Conservation (phyloP, 2,888 invertebrate species). For the Priocnemis perturbator region DNA sequence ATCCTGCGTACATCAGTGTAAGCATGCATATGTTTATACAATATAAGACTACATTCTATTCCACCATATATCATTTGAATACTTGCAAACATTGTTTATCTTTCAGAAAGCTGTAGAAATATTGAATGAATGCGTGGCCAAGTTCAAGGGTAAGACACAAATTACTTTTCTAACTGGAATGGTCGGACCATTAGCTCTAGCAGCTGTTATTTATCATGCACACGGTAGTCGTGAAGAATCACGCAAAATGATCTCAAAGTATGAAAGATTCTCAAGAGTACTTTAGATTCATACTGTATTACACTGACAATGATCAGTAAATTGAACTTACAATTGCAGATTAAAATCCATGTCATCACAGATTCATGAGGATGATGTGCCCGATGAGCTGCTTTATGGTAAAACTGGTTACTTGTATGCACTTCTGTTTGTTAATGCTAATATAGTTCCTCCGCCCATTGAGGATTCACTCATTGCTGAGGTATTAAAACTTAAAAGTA, state of each 20-base stretch:
- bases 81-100: neutral
- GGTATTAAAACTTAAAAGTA: constrained; percentile 42
- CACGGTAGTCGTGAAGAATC: constrained; percentile 78
- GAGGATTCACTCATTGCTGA: constrained; percentile 77
- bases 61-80: neutral
- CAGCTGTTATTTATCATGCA: constrained; percentile 79
- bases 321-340: constrained; percentile 73
- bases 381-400: constrained; percentile 92
- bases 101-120: constrained; percentile 75
- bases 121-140: constrained; percentile 73
- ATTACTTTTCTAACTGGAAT: constrained; percentile 84
- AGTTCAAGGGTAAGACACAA: constrained; percentile 74
- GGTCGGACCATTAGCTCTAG: constrained; percentile 81
- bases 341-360: constrained; percentile 78
- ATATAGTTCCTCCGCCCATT: constrained; percentile 80
- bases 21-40: constrained; percentile 7
- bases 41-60: neutral
- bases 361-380: constrained; percentile 78
- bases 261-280: constrained; percentile 11
- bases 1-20: constrained; percentile 62
- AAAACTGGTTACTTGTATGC: constrained; percentile 89
- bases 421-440: constrained; percentile 84
- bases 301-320: neutral
- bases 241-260: constrained; percentile 77
- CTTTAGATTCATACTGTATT: constrained; percentile 13